A percentile compares a stretch with the other conserved stretches of the same genome.
Conservation (phyloP, 2,797 vertebrate species). For the Schizopygopsis pylzovi region DNA sequence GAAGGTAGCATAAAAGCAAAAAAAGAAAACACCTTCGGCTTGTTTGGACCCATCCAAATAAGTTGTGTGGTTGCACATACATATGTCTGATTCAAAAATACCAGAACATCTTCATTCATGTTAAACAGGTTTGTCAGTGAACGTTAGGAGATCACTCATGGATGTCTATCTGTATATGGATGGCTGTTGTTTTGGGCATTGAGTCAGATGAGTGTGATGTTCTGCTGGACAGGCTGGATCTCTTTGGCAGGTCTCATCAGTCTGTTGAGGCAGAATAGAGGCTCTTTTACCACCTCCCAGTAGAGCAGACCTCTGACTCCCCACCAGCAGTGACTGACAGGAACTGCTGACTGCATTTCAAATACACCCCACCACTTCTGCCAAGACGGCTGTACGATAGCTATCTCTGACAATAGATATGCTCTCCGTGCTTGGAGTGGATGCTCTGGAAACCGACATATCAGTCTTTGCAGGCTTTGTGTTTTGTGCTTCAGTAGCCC, state of each 20-base stretch:
- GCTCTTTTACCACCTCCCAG: conserved; percentile 43
- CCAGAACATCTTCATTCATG: conserved; percentile 12
- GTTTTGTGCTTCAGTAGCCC: neutral
- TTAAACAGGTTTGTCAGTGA: conserved; percentile 26
- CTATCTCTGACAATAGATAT: conserved; percentile 26
- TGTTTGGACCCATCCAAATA: neutral
- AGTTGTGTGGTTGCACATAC: neutral
- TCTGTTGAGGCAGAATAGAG: conserved; percentile 43
- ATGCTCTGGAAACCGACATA: conserved; percentile 3
- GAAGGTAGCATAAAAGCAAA: neutral
- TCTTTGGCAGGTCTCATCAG: conserved; percentile 50
- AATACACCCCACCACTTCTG: conserved; percentile 34
- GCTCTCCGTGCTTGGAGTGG: conserved; percentile 12
- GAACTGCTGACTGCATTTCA: conserved; percentile 42
- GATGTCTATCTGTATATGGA: conserved; percentile 4
- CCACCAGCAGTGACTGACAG: conserved; percentile 48
- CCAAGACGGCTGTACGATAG: conserved; percentile 6
- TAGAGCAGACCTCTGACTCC: conserved; percentile 45
- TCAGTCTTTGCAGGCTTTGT: neutral
- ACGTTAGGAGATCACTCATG: conserved; percentile 7
- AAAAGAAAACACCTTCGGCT: neutral
- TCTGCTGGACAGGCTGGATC: conserved; percentile 25
- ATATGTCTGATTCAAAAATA: conserved; percentile 18
- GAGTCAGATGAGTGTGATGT: conserved; percentile 22
- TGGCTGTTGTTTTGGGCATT: conserved; percentile 29